Evolutionary conservation across 2,113 vertebrate genomes (phyloP).

Genomic region (Columba janthina): DNA sequence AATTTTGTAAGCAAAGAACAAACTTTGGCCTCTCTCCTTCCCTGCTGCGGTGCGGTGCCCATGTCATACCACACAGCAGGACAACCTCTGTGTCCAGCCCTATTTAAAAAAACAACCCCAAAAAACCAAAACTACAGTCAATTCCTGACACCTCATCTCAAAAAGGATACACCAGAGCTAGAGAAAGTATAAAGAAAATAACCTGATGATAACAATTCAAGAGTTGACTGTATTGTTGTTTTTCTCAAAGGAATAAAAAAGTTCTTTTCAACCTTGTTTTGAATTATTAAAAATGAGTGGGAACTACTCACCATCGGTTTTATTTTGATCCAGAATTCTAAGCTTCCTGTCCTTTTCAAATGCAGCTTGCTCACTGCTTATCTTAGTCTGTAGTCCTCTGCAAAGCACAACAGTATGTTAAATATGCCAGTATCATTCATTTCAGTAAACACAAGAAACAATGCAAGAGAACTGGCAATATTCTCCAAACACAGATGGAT

Average conservation of each 20-base stretch:
- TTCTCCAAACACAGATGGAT: constrained; percentile 68
- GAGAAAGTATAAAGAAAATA: background rate
- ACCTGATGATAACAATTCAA: background rate
- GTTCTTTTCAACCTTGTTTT: background rate
- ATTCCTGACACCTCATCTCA: background rate
- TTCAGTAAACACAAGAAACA: constrained; percentile 43
- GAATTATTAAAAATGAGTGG: background rate
- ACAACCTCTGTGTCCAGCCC: background rate
- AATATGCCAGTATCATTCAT: constrained; percentile 41
- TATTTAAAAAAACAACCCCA: background rate
- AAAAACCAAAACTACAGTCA: background rate
- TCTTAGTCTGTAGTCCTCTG: constrained; percentile 58
- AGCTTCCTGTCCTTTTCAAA: constrained; percentile 32
- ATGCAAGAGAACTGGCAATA: constrained; percentile 56
- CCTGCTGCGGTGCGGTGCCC: background rate
- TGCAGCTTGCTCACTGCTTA: constrained; percentile 22
- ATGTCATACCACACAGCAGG: background rate
- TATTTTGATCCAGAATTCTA: constrained; percentile 36
- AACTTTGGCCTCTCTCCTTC: background rate
- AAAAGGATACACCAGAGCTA: background rate
- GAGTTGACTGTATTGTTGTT: background rate
- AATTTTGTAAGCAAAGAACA: background rate
- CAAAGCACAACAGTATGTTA: constrained; percentile 62
- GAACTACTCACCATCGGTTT: constrained; percentile 70
- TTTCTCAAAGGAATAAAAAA: background rate